A percentile compares a stretch with the other conserved stretches of the same genome.
Conservation (phyloP, 2,888 invertebrate genomes). For the Drosophila sordidapex region DNA sequence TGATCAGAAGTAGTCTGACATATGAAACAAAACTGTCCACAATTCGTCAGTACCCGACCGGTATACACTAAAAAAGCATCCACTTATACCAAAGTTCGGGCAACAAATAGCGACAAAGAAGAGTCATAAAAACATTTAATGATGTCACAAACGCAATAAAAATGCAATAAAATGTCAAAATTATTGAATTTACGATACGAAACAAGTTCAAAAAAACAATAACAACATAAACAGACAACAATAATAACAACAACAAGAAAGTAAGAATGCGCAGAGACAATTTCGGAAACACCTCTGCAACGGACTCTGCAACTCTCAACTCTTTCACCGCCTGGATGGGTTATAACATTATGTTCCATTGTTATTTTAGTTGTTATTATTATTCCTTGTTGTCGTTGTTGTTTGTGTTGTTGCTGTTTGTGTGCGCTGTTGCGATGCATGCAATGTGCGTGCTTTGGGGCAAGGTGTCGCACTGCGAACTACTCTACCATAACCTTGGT, state of each 20-base stretch:
- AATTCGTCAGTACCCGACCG: conserved; percentile 14
- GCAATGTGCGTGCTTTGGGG: conserved; percentile 71
- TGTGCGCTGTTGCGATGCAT: conserved; percentile 64
- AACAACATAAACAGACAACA: conserved; percentile 40
- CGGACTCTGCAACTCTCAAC: conserved; percentile 49
- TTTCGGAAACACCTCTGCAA: conserved; percentile 70
- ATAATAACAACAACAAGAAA: conserved; percentile 51
- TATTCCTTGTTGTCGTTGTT: conserved; percentile 47
- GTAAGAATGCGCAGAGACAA: conserved; percentile 54
- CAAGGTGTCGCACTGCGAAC: conserved; percentile 78
- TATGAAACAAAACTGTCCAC: background rate
- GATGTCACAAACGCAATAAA: conserved; percentile 81
- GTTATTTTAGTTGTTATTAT: conserved; percentile 57
- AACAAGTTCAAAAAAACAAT: conserved; percentile 76
- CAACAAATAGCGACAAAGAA: conserved; percentile 76
- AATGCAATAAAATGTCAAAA: conserved; percentile 81
- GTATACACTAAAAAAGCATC: conserved; percentile 9
- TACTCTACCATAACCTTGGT: conserved; percentile 74
- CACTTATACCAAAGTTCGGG: conserved; percentile 61
- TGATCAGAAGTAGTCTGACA: background rate
- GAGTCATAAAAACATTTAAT: conserved; percentile 78
- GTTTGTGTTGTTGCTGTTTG: conserved; percentile 38
- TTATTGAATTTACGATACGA: conserved; percentile 81
- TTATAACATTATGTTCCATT: conserved; percentile 75
- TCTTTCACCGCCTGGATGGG: conserved; percentile 72